A percentile compares a stretch with the other conserved stretches of the same genome.
Conservation (phyloP, 2,888 invertebrate genomes). For the Torymus aiolomorphi region DNA sequence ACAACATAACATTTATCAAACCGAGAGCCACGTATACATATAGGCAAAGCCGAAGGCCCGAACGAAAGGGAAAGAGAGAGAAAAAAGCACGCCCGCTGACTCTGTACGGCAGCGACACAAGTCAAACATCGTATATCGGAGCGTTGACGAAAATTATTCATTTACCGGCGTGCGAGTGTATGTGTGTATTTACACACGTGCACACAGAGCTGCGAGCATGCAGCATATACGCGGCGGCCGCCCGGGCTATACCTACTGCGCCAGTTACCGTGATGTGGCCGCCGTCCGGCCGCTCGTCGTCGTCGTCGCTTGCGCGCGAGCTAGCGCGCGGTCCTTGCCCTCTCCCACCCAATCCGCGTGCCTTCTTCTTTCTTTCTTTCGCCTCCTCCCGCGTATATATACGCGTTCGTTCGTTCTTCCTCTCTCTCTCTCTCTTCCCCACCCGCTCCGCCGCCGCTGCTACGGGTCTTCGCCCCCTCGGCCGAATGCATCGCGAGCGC, state of each 20-base stretch:
- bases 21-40: no score
- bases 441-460: not conserved
- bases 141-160: slow-evolving; percentile 28
- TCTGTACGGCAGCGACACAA: no score
- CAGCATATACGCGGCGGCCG: no score
- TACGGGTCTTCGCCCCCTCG: slow-evolving; percentile 34
- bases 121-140: not conserved
- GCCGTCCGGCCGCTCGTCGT: not conserved
- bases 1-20: slow-evolving; percentile 2
- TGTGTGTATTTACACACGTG: no score
- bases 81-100: no score
- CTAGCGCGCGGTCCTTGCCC: slow-evolving; percentile 47
- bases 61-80: no score
- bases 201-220: no score
- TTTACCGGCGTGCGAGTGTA: not conserved
- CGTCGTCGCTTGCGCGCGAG: not conserved
- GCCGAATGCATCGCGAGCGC: slow-evolving; percentile 29
- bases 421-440: not conserved
- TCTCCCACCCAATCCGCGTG: slow-evolving; percentile 30
- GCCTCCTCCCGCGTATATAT: not conserved
- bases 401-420: not conserved
- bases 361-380: slow-evolving; percentile 17
- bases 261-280: slow-evolving; percentile 63
- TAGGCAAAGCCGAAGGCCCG: no score
- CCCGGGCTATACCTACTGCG: slow-evolving; percentile 66